Evolutionary conservation across 2,888 invertebrate species (phyloP), one percentile per base, ranked within the genome.

Genomic region (Campoplex capitator): DNA sequence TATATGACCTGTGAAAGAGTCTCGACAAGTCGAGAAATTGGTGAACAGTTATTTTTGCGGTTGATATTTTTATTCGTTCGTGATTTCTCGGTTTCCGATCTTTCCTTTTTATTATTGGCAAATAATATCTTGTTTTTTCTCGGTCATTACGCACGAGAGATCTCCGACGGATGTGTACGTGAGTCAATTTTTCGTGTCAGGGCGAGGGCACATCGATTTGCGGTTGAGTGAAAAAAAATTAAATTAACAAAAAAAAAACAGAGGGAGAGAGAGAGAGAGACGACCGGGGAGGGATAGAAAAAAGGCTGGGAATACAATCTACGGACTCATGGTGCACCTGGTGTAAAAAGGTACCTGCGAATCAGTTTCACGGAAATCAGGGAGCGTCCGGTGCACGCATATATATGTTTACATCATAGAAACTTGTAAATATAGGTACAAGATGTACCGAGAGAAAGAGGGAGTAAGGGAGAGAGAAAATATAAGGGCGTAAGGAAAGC

Each of bases 351-450:
- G 76, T 73, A 76, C 65, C 70, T 71, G 73, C 86, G 82, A 74
- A 83, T 86, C 86, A 74, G 84, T 84, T 86, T 86, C 82, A 83
- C 82, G 78, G 75, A 86, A 86, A 84, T 86, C 85, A 73, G 58
- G 81, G 67, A 78, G 77, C 88, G 82, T 76, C 79, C 67, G 82
- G 32, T 58, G 58, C 54, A 70, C 77, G 58, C 82, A 65, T 86
- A 65, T 76, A 70, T 80, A 71, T 70, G 35, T 62, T 75, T 42
- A 65, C 23, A 81, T 65, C 62, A 38, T 73, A 73, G 38, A 73
- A 32, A 45, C 32, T 28, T 78, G 38, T 48, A 35, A 6, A 23
- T 42, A 38, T 54, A 38, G 23, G n/a, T 71, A 38, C 28, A n/a
- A 62, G 28, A 45, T 58, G 18, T 18, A 54, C 58, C 54, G 51